Conservation (phyloP, 2,113 vertebrate species). For the Pipa parva region DNA sequence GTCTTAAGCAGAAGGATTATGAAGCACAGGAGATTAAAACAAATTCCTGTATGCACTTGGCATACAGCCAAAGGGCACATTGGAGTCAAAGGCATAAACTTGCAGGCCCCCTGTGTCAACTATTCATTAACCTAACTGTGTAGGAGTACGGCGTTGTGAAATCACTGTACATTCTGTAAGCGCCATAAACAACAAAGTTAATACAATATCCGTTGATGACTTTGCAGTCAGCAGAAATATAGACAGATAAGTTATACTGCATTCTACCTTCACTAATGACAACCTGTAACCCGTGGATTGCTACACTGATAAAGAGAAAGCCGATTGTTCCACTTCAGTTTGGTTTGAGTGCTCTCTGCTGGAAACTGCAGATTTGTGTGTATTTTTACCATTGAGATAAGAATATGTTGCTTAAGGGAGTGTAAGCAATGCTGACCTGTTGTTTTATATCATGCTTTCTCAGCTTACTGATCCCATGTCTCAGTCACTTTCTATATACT, state of each 20-base stretch:
- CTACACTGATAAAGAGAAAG: conserved; percentile 3
- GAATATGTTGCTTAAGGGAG: no score
- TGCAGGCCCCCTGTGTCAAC: background rate
- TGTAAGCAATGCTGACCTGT: no score
- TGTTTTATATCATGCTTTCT: no score
- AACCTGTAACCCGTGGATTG: background rate
- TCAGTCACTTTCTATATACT: no score
- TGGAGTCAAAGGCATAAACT: conserved; percentile 2
- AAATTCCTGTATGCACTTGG: conserved; percentile 18
- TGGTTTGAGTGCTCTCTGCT: conserved; percentile 48
- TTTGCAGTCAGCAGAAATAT: background rate
- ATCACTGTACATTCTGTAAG: conserved; percentile 3
- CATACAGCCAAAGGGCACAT: conserved; percentile 8
- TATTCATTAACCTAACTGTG: conserved; percentile 27
- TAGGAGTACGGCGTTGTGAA: background rate
- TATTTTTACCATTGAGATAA: no score
- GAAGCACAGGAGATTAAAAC: background rate
- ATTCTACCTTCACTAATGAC: background rate
- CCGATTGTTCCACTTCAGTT: conserved; percentile 32
- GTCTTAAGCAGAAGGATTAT: conserved; percentile 20
- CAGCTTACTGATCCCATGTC: no score
- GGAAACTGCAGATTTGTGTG: background rate
- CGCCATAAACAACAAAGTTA: background rate
- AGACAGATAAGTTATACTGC: conserved; percentile 18
- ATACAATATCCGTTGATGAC: conserved; percentile 9